Base-by-base conservation (phyloP, 2,797 vertebrate genomes). In the Limosa lapponica region DNA sequence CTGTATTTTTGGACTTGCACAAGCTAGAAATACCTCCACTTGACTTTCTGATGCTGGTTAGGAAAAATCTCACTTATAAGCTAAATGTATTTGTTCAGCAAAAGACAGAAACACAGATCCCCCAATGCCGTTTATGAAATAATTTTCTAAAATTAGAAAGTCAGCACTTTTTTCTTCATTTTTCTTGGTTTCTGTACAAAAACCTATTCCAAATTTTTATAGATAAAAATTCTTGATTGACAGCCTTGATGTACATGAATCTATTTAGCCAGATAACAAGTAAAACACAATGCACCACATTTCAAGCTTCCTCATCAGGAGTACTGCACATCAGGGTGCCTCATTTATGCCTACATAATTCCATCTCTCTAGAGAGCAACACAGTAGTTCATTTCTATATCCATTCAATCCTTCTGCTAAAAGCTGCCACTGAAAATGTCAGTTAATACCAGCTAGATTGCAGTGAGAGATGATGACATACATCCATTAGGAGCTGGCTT, bases 351-450 rank as follows among this genome's bases (percentile, higher is more conserved):
- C 94, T 37, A 1, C 20, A 25, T 81, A 89, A 91, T 85, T 92
- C 72, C 67, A 57, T 1, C 34, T 82, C 87, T 78, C 71, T 9
- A 19, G 84, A 85, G 84, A 94, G 84, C 59, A 84, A 73, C 81
- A 71, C 58, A 61, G 83, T 78, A 82, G 49, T 46, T 95, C 87
- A 65, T 66, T 95, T 89, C 75, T 92, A 14, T 49, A 70, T 48
- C 90, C 46, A 92, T 91, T 95, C 92, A 93, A 57, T 67, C 55
- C 41, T 82, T 41, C 71, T 87, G 55, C 87, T 92, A 65, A 95
- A 93, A 93, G 71, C 90, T 89, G 59, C 74, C 72, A 39, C 54
- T 61, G 89, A 54, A 92, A 93, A 70, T 80, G 82, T 85, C 89
- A 82, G 70, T 59, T 92, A 87, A 77, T 91, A 66, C 37, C 59